Conservation (phyloP, 2,113 vertebrate genomes). For the Phrynosoma blainvillii region DNA sequence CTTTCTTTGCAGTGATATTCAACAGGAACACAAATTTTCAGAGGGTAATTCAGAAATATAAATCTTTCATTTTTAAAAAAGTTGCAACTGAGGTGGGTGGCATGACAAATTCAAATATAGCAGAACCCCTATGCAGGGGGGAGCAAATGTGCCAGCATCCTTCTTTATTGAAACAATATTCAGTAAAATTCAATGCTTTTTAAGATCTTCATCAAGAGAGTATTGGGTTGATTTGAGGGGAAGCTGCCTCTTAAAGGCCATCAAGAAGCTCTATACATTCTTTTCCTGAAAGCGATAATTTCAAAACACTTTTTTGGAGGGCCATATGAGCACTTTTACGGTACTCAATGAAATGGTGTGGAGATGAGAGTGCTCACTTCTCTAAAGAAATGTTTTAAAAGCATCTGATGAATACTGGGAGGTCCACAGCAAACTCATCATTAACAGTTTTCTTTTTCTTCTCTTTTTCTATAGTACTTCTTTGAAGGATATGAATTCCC, state of each 20-base stretch:
- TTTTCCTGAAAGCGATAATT: not conserved
- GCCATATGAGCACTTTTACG: not conserved
- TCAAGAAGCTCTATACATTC: not conserved
- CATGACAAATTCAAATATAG: not conserved
- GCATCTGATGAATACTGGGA: not conserved
- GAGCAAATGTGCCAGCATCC: not conserved
- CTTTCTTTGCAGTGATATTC: too few species aligned
- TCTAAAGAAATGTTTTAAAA: not conserved
- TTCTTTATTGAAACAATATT: not conserved
- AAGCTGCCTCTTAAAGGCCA: conserved; percentile 6
- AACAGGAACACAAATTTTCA: not conserved
- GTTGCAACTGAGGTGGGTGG: too few species aligned
- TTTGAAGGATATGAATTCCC: not conserved
- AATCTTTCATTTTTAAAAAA: too few species aligned
- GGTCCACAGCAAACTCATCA: not conserved
- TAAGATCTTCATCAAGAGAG: not conserved
- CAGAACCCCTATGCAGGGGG: not conserved
- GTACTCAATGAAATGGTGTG: not conserved
- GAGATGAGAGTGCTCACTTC: not conserved
- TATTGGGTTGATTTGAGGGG: not conserved
- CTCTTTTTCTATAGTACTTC: not conserved
- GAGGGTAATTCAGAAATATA: not conserved
- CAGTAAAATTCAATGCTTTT: not conserved
- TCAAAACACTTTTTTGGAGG: not conserved
- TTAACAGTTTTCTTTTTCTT: not conserved